Evolutionary conservation across 2,797 vertebrate genomes (phyloP), one percentile per base, ranked within the genome.

Genomic region (Poliocrania exsul): DNA sequence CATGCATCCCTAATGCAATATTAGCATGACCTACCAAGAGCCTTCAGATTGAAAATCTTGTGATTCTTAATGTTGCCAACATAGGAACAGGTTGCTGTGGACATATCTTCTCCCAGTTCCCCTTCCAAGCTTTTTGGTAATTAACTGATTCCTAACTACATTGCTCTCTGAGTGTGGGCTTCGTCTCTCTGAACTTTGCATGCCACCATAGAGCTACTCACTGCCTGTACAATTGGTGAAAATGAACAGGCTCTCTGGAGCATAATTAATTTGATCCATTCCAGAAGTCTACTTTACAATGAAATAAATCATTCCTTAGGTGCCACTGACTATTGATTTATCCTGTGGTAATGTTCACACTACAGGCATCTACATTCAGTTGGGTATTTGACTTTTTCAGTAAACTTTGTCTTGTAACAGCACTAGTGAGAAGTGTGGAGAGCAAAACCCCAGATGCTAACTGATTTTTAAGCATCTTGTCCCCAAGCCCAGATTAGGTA

Each of bases 351-450:
- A 60, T 16, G 11, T 42, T 35, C 29, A 33, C 33, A 28, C 21
- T 54, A 8, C 35, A 64, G 20, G 21, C 17, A 21, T n/a, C 17
- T 77, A 57, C 5, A 7, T 64, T 87, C 24, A 23, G 33, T 64
- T 8, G 54, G 23, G 10, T 60, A 81, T 57, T 80, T 64, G 47
- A 66, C 40, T n/a, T 72, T 83, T 56, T 71, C 49, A 38, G 21
- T 46, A 78, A 82, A 35, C 13, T 73, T 91, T 35, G 13, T 44
- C 17, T 54, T 62, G 23, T 21, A 42, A 40, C 9, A 85, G n/a
- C 24, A 46, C 15, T 60, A 61, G n/a, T 6, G 65, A 74, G 35
- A 73, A 49, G 6, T 35, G 42, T 0, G 0, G 24, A 51, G 21
- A 86, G 5, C 50, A 79, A 72, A 81, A 54, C 17, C 13, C 13